Conservation (phyloP, 1,140 invertebrate genomes). For the Cotesia chilonis region DNA sequence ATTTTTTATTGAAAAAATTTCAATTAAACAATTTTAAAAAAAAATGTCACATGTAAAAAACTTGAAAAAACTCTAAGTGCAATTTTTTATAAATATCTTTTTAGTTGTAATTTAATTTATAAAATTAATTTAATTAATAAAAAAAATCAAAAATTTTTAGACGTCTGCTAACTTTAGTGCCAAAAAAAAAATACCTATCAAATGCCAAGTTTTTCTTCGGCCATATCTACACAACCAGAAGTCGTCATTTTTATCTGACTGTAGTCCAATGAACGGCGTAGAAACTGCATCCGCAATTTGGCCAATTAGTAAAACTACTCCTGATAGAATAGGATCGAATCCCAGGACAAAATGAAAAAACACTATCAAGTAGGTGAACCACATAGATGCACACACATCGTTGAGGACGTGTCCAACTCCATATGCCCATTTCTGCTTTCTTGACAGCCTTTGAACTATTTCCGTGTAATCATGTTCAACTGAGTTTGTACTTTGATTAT, state of each 20-base stretch:
- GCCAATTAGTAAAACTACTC: conserved; percentile 82
- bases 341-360: conserved; percentile 87
- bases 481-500: conserved; percentile 32
- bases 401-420: conserved; percentile 84
- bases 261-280: conserved; percentile 88
- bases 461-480: conserved; percentile 51
- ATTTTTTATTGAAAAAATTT: background rate
- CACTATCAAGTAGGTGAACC: conserved; percentile 96
- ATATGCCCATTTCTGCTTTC: conserved; percentile 52
- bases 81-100: background rate
- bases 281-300: conserved; percentile 90
- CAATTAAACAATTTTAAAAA: too few relatives aligned
- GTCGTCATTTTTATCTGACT: conserved; percentile 80
- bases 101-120: too few relatives aligned
- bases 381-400: conserved; percentile 95
- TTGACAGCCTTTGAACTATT: conserved; percentile 46
- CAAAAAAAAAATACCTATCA: conserved; percentile 73
- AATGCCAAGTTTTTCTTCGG: conserved; percentile 90
- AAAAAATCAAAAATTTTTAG: too few relatives aligned
- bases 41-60: too few relatives aligned
- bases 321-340: conserved; percentile 80
- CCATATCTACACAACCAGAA: conserved; percentile 79
- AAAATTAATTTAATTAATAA: too few relatives aligned
- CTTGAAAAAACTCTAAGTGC: too few relatives aligned
- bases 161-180: background rate